These are phyloP conservation scores for Cladorhizidae sp. DNA, from an alignment of 37 sponge, comb jelly and placozoan genomes.

Conservation along the genomic window DNA sequence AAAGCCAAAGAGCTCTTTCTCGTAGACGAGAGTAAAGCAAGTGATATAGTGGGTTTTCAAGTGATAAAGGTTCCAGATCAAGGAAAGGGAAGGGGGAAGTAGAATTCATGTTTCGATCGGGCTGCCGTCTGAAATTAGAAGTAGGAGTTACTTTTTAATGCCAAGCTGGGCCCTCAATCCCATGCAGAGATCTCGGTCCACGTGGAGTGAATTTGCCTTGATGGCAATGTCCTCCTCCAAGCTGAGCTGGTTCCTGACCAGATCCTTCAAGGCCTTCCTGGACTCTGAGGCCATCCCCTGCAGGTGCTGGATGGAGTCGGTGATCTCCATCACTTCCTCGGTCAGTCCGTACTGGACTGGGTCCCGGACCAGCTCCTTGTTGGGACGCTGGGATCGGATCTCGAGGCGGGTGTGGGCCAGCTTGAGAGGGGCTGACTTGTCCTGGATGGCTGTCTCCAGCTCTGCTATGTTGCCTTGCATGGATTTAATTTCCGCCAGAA, in stretches of 20 bases:
- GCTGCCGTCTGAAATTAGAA: slow-evolving; percentile 73
- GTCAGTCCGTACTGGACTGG: slow-evolving; percentile 89
- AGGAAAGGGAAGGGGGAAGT: neutral
- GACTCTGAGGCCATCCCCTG: slow-evolving; percentile 64
- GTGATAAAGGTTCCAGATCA: slow-evolving; percentile 15
- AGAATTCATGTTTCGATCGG: slow-evolving; percentile 52
- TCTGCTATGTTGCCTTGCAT: slow-evolving; percentile 78
- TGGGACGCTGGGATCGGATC: slow-evolving; percentile 72
- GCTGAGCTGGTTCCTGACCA: slow-evolving; percentile 75
- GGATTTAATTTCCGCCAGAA: slow-evolving; percentile 57
- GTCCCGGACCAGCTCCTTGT: slow-evolving; percentile 90
- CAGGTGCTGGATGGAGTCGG: slow-evolving; percentile 50
- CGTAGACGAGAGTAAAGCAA: neutral
- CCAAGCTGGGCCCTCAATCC: slow-evolving; percentile 62
- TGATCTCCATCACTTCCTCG: slow-evolving; percentile 81
- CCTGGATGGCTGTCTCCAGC: slow-evolving; percentile 65
- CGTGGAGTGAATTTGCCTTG: slow-evolving; percentile 83
- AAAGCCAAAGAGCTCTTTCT: too few species aligned
- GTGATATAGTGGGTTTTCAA: slow-evolving; percentile 26
- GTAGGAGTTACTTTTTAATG: neutral
- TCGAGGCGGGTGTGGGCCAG: slow-evolving; percentile 88
- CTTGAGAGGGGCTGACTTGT: slow-evolving; percentile 72
- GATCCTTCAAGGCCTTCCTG: slow-evolving; percentile 71
- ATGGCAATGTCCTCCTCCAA: slow-evolving; percentile 91
- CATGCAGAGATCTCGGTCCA: slow-evolving; percentile 87